These are phyloP conservation scores for Malaclemys terrapin DNA, from an alignment of 2,113 vertebrate genomes.

Conservation along the genomic window DNA sequence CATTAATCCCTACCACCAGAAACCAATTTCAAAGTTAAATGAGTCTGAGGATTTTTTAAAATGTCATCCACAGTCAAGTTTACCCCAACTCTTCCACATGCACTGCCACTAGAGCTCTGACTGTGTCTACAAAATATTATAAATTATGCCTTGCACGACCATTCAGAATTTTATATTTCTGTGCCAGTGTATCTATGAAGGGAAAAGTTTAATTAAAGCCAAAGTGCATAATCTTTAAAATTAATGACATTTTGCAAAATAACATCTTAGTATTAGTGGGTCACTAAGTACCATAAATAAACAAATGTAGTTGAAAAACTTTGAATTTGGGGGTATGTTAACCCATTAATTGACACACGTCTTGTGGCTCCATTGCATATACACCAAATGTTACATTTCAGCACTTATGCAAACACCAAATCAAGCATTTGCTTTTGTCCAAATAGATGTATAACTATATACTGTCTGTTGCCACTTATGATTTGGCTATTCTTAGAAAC, in stretches of 20 bases:
- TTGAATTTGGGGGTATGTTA: not conserved
- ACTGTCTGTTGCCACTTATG: not conserved
- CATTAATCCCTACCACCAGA: not conserved
- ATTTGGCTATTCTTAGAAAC: not conserved
- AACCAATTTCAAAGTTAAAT: not conserved
- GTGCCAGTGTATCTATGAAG: fast-evolving
- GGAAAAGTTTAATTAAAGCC: not conserved
- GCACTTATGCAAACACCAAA: not conserved
- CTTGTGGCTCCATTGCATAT: not conserved
- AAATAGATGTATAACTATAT: fast-evolving
- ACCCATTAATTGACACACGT: not conserved
- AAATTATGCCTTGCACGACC: not conserved
- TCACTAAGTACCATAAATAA: fast-evolving
- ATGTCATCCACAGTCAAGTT: not conserved
- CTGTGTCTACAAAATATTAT: not conserved
- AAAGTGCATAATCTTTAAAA: fast-evolving
- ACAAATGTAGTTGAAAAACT: not conserved
- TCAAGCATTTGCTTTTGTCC: fast-evolving
- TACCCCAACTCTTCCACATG: not conserved
- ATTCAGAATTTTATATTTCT: not conserved
- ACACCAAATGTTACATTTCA: not conserved
- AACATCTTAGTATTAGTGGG: not conserved
- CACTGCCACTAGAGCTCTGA: not conserved
- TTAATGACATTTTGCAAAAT: not conserved
- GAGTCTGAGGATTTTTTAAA: not conserved